A percentile compares a stretch with the other conserved stretches of the same genome.
These are phyloP conservation scores for Mercenaria mercenaria DNA, from an alignment of 1,140 invertebrate species.

Conservation along the genomic window DNA sequence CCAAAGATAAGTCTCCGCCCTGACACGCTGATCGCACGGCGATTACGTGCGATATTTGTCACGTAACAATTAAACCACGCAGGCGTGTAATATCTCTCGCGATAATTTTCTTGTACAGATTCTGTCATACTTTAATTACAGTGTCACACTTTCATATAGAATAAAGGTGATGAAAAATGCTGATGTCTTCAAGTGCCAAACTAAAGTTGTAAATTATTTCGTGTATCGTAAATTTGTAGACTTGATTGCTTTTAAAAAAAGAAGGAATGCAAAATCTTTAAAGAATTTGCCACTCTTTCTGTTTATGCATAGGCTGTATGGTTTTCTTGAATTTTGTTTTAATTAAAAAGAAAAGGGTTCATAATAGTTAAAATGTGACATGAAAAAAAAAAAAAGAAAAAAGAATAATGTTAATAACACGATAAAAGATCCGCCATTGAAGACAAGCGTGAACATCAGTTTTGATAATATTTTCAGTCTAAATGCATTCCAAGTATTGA, in stretches of 20 bases:
- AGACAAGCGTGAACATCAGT: too few species aligned
- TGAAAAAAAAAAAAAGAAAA: too few species aligned
- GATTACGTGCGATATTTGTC: conserved; percentile 24
- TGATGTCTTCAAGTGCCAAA: conserved; percentile 43
- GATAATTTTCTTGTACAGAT: conserved; percentile 18
- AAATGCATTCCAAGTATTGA: too few species aligned
- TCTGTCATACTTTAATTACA: conserved; percentile 41
- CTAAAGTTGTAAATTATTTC: conserved; percentile 16
- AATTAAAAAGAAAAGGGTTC: too few species aligned
- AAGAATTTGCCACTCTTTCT: conserved; percentile 44
- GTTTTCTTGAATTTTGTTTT: too few species aligned
- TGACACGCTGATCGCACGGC: not conserved
- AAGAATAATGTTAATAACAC: too few species aligned
- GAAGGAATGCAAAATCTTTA: conserved; percentile 24
- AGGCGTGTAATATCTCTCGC: conserved; percentile 5
- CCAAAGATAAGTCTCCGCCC: not conserved
- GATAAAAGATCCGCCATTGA: too few species aligned
- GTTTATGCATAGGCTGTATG: too few species aligned
- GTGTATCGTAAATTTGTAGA: conserved; percentile 55
- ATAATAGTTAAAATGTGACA: too few species aligned
- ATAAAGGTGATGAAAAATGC: conserved; percentile 17
- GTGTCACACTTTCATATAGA: conserved; percentile 13
- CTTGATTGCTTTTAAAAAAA: not conserved
- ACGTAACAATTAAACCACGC: not conserved
- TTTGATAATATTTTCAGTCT: too few species aligned